Evolutionary conservation across 2,797 vertebrate genomes (phyloP), one percentile per base, ranked within the genome.

Genomic region (Sebastes iracundus): DNA sequence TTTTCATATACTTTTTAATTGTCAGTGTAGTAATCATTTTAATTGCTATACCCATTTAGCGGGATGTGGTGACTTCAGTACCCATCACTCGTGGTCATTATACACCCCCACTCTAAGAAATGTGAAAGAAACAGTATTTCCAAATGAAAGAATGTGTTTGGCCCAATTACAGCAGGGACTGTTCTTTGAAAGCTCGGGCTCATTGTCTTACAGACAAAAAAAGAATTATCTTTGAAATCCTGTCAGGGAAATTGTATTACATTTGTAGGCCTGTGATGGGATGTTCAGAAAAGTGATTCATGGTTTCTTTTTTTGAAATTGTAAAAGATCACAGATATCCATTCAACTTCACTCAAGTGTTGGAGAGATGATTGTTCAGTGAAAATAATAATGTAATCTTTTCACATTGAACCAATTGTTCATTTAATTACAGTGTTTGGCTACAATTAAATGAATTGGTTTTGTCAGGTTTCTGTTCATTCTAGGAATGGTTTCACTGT

Each of bases 1-100:
- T 94, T 95, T 95, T 95, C 92, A 92, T 93, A 90, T 95, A 94
- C 92, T 91, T 92, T 94, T 93, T 96, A 96, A 96, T 96, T 96
- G 95, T 95, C 93, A 93, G 92, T 92, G 78, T 93, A 87, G 94
- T 96, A 95, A 95, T 96, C 91, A 93, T 95, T 94, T 95, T 96
- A 96, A 96, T 96, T 96, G 94, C 95, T 90, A 82, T 87, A 42
- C 91, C 91, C 92, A 91, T 95, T 95, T 91, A 93, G 91, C 20
- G 64, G 91, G 91, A 93, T 91, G 93, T 93, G 87, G 91, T 93
- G 94, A 95, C 95, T 94, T 95, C 85, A 93, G 84, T 91, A 93
- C 87, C 92, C 90, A 81, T 94, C 94, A 94, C 89, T 93, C 90
- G 92, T 77, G 87, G 90, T 92, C 91, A 95, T 96, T 96, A 95